Conservation (phyloP, 2,113 vertebrate genomes). For the Crocuta crocuta region DNA sequence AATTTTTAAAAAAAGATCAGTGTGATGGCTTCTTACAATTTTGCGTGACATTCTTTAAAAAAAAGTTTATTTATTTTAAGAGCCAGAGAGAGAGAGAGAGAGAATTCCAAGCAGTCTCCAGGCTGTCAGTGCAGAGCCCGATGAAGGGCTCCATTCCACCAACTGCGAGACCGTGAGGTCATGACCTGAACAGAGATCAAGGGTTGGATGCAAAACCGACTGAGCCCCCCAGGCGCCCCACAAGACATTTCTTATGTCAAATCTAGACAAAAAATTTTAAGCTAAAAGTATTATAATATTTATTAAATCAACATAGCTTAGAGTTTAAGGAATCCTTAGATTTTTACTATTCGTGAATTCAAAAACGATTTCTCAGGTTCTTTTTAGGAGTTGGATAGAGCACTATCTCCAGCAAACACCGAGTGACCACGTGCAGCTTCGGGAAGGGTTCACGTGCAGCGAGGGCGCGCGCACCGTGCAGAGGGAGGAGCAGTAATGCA, state of each 20-base stretch:
- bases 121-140: too few species aligned
- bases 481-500: fast-evolving
- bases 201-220: too few species aligned
- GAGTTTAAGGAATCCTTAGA: neutral
- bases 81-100: too few species aligned
- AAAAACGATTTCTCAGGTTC: neutral
- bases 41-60: neutral
- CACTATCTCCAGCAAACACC: neutral
- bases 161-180: too few species aligned
- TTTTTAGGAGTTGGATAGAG: neutral
- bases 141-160: too few species aligned
- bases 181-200: too few species aligned
- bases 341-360: neutral
- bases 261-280: neutral
- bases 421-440: neutral
- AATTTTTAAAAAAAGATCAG: neutral
- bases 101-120: too few species aligned
- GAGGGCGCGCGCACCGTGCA: neutral
- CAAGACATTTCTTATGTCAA: neutral
- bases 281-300: neutral
- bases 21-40: neutral
- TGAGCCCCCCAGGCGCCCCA: too few species aligned
- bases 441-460: neutral
- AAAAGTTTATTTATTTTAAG: too few species aligned
- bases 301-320: neutral